These are phyloP conservation scores for Jacana jacana DNA, from an alignment of 2,113 vertebrate genomes.

Conservation along the genomic window DNA sequence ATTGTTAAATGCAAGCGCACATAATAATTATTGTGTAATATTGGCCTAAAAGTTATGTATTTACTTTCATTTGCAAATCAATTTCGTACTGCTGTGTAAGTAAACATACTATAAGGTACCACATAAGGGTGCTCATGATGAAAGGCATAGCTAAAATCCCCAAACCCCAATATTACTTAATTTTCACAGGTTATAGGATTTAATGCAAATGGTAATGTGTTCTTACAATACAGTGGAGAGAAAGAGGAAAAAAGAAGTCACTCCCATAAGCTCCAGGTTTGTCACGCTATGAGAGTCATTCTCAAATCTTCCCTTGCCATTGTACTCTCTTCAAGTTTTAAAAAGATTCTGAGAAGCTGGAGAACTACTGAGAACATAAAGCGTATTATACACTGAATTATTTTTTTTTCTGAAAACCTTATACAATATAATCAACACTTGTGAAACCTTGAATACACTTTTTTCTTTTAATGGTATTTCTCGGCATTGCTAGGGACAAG, in stretches of 20 bases:
- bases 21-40: not conserved
- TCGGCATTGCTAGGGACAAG: not conserved
- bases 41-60: not conserved
- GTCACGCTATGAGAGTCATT: not conserved
- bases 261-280: not conserved
- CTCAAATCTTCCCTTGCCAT: not conserved
- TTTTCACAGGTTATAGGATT: not conserved
- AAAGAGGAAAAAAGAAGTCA: not conserved
- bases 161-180: not conserved
- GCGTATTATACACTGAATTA: not conserved
- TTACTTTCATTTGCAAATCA: not conserved
- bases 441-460: not conserved
- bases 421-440: not conserved
- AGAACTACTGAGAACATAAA: not conserved
- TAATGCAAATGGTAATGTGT: not conserved
- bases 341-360: not conserved
- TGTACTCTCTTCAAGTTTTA: not conserved
- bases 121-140: not conserved
- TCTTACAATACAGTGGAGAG: not conserved
- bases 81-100: not conserved
- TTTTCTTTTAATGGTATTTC: not conserved
- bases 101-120: not conserved
- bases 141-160: not conserved
- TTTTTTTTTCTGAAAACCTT: not conserved
- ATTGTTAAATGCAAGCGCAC: not conserved